Base-by-base conservation (phyloP, 2,113 vertebrate species). In the Vidua macroura region DNA sequence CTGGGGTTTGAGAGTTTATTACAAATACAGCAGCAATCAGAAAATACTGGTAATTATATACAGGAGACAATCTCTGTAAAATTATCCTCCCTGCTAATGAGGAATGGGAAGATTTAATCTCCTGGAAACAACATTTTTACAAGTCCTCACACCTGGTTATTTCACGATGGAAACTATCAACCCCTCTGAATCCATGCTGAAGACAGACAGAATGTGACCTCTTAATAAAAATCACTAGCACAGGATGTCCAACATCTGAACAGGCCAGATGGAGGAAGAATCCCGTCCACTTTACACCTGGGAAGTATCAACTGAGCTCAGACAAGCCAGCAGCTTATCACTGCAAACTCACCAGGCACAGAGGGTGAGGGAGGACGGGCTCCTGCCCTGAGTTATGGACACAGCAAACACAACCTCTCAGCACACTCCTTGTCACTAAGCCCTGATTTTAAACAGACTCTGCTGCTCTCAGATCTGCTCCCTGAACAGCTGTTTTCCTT, bases 401-500 rank as follows among this genome's bases (percentile, higher is more conserved):
- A 49, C 7, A 60, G 78, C 59, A 48, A 14, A 30, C 35, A 62
- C 14, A 37, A 18, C 2, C 80, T 24, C 81, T 9, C 59, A 10
- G 23, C 87, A 69, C 4, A 33, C 39, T 1, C 83, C 73, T 30
- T 27, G 44, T 11, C 77, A 41, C 6, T 33, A 33, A 39, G 19
- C 63, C 67, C 41, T 83, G 94, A 92, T 78, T 86, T 81, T 74
- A 77, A 93, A 67, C 95, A 97, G 82, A 24, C 68, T 41, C 22
- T 2, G 19, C 0, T 94, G 13, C 92, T 19, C 79, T 83, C 90
- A 44, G 75, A 80, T 77, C 82, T 74, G 72, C 5, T 14, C 82
- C 90, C 88, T 13, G 2, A 77, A 44, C 94, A 95, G 93, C 93
- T 96, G 87, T 48, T 94, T 94, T 66, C 90, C 95, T 93, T 95